Conservation (phyloP, 2,888 invertebrate genomes). For the Erebia epiphron region DNA sequence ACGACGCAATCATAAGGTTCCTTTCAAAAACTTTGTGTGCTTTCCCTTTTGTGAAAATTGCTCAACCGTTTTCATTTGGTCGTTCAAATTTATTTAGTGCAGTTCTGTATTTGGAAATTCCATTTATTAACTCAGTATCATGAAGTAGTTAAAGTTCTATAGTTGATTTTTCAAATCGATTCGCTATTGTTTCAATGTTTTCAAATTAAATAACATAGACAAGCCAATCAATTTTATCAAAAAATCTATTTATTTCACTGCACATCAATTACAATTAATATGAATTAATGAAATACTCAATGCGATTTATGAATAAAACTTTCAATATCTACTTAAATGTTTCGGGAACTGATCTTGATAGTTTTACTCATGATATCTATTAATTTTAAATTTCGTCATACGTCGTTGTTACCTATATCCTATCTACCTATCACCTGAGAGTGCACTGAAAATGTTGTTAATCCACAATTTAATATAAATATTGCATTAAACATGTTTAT, state of each 20-base stretch:
- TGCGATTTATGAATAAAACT: slow-evolving; percentile 1
- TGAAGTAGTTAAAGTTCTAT: neutral
- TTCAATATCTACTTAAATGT: neutral
- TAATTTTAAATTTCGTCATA: neutral
- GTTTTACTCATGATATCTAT: slow-evolving; percentile 4
- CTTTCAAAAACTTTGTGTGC: slow-evolving; percentile 63
- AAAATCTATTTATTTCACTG: neutral
- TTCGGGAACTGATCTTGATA: neutral
- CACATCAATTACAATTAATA: neutral
- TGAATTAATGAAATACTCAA: neutral
- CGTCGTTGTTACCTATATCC: slow-evolving; percentile 56
- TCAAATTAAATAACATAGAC: neutral
- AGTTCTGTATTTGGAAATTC: neutral
- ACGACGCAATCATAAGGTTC: slow-evolving; percentile 47
- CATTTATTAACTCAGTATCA: neutral
- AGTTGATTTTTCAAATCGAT: slow-evolving; percentile 31
- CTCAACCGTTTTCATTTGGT: slow-evolving; percentile 71
- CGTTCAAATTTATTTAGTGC: slow-evolving; percentile 38
- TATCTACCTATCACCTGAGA: slow-evolving; percentile 59
- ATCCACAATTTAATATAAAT: slow-evolving; percentile 33
- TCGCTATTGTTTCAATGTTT: neutral
- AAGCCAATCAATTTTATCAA: neutral
- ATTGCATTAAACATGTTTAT: slow-evolving; percentile 29
- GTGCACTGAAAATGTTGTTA: slow-evolving; percentile 44
- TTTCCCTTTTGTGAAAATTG: slow-evolving; percentile 70